A percentile compares a stretch with the other conserved stretches of the same genome.
phyloP scores from a whole-genome alignment of 2,797 vertebrate species.

The Pachyuromys duprasi region DNA sequence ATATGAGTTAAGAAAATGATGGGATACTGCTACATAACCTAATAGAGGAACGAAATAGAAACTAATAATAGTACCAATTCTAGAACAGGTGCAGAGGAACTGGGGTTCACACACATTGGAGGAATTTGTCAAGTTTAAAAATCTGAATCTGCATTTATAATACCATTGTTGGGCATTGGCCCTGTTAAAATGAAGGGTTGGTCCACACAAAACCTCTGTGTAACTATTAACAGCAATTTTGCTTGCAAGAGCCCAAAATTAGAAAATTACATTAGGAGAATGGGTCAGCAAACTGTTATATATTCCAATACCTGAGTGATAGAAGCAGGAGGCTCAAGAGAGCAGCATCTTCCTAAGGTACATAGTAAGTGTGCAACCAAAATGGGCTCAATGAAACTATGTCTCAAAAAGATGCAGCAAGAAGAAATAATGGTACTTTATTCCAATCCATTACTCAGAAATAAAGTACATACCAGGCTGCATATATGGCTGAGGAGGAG shows the following conservation, averaged over 20 bases:
- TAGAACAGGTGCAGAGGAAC: neutral
- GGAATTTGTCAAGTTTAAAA: neutral
- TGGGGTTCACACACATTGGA: neutral
- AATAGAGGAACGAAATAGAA: neutral
- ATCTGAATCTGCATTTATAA: neutral
- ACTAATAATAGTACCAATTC: neutral
- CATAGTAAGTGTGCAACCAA: neutral
- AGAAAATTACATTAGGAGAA: neutral
- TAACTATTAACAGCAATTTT: neutral
- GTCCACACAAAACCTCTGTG: neutral
- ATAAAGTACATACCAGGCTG: neutral
- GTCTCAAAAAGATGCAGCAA: neutral
- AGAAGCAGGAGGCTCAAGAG: neutral
- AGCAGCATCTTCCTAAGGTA: neutral
- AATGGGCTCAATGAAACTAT: neutral
- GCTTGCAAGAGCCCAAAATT: neutral
- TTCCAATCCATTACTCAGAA: neutral
- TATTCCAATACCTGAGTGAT: neutral
- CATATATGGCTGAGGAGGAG: neutral
- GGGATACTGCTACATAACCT: neutral
- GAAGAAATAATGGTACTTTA: neutral
- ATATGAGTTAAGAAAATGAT: conserved; percentile 7
- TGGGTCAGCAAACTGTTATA: neutral
- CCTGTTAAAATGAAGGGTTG: neutral
- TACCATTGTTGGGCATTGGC: neutral